phyloP scores from a whole-genome alignment of 2,797 vertebrate genomes.

The Saxicola maurus region DNA sequence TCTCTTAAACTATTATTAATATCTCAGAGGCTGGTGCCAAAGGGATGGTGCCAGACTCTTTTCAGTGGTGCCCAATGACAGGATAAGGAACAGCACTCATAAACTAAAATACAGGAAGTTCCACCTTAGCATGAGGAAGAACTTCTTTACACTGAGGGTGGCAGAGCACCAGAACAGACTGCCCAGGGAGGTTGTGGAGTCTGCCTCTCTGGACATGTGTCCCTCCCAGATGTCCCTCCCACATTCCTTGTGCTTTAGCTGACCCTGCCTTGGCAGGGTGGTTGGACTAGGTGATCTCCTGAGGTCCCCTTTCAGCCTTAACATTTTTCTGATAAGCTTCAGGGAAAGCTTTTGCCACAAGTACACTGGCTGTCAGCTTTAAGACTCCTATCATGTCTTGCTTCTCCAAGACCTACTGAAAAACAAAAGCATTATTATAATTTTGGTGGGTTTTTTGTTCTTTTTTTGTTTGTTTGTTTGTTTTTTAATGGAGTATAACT shows the following conservation, averaged over 20 bases:
- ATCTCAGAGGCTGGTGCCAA: accelerated
- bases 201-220: accelerated
- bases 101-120: background rate
- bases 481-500: background rate
- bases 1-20: background rate
- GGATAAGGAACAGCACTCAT: background rate
- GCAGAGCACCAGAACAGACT: background rate
- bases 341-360: background rate
- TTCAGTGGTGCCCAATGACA: background rate
- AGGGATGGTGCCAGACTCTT: background rate
- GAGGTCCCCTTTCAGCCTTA: background rate
- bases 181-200: background rate
- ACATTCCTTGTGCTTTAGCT: background rate
- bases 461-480: background rate
- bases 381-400: accelerated
- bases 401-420: background rate
- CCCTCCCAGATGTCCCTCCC: background rate
- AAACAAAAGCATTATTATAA: background rate
- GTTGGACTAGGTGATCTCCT: background rate
- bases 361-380: background rate
- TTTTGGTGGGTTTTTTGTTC: background rate
- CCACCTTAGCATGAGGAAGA: background rate
- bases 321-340: background rate
- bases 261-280: background rate
- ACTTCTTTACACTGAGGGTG: background rate